These are phyloP conservation scores for Natrix natrix DNA, from an alignment of 2,797 vertebrate genomes.

Conservation along the genomic window DNA sequence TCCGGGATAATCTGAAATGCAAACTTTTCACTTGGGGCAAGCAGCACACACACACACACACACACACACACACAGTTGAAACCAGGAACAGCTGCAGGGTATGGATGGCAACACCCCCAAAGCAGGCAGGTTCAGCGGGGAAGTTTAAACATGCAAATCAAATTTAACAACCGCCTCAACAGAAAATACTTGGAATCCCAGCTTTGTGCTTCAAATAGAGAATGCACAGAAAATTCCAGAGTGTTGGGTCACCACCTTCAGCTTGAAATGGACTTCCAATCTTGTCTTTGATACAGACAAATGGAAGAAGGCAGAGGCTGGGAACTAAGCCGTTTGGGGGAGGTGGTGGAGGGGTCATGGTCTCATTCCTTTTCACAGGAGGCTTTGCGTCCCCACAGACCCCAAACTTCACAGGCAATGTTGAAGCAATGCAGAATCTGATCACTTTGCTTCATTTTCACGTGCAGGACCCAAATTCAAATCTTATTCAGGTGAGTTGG, in stretches of 20 bases:
- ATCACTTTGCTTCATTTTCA: background rate
- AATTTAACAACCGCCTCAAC: background rate
- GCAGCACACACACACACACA: rapidly evolving
- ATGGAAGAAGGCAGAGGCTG: background rate
- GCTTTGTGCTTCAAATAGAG: slow-evolving; percentile 15
- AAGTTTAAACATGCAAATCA: background rate
- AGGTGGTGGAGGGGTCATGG: rapidly evolving
- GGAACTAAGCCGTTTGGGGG: rapidly evolving
- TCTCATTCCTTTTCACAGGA: background rate
- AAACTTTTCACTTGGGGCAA: background rate
- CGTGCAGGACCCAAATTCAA: background rate
- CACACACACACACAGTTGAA: background rate
- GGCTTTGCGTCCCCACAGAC: background rate
- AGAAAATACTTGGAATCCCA: background rate
- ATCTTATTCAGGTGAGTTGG: background rate
- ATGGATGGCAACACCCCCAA: background rate
- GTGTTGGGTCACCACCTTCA: slow-evolving; percentile 29
- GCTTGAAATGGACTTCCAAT: slow-evolving; percentile 32
- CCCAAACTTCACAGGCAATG: background rate
- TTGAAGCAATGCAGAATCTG: background rate
- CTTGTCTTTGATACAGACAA: background rate
- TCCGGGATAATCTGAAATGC: background rate
- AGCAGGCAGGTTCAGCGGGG: background rate
- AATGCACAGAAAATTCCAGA: background rate
- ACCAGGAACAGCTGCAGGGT: background rate